A percentile compares a stretch with the other conserved stretches of the same genome.
Evolutionary conservation across 2,888 invertebrate species (phyloP).

Genomic region (Cyaniris semiargus): DNA sequence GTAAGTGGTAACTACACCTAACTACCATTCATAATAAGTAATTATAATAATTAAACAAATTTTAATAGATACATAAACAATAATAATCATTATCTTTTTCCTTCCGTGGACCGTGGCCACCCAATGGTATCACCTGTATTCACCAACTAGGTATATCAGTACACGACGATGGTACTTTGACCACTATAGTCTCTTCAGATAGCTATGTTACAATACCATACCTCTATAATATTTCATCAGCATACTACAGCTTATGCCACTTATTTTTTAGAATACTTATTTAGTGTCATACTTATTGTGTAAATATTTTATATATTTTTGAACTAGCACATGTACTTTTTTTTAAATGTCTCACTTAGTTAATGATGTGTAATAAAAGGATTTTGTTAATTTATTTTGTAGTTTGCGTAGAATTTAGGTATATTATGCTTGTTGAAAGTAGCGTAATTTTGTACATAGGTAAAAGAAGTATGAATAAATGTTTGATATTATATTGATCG

Average conservation of each 20-base stretch:
- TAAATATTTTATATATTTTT: slow-evolving; percentile 3
- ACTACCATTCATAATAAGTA: no score
- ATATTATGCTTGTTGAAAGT: slow-evolving; percentile 15
- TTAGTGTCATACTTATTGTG: background rate
- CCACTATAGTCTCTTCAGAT: background rate
- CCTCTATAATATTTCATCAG: background rate
- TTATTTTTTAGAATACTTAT: background rate
- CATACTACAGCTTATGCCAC: background rate
- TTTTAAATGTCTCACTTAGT: background rate
- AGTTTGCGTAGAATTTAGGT: background rate
- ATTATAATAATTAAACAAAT: no score
- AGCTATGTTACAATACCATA: background rate
- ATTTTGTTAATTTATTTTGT: slow-evolving; percentile 29
- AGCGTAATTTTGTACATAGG: slow-evolving; percentile 36
- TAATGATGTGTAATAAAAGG: background rate
- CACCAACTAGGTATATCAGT: no score
- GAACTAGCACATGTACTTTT: background rate
- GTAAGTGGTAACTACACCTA: no score
- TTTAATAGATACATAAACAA: no score
- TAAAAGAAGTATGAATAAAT: slow-evolving; percentile 29
- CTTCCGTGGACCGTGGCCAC: no score
- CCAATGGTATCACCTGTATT: no score
- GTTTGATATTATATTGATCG: slow-evolving; percentile 43
- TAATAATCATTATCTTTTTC: no score
- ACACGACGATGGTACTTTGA: background rate